A percentile compares a stretch with the other conserved stretches of the same genome.
phyloP scores from a whole-genome alignment of 2,797 vertebrate species.

The Atherinosoma microstoma region DNA sequence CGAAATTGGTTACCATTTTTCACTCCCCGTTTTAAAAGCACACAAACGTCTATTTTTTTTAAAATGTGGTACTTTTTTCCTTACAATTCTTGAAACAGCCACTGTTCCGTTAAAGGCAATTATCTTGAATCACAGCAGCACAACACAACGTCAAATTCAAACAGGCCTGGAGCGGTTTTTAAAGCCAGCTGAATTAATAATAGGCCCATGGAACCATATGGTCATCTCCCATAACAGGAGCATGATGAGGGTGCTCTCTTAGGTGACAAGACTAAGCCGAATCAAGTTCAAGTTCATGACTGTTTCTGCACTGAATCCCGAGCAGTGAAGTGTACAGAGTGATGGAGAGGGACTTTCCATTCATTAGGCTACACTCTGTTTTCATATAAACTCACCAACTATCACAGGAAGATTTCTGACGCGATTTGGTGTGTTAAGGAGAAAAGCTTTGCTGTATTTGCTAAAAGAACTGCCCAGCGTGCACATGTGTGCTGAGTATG shows the following conservation, averaged over 20 bases:
- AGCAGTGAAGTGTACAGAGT: constrained; percentile 26
- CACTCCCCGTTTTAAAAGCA: background rate
- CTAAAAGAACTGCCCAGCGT: background rate
- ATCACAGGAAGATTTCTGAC: background rate
- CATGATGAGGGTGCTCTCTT: constrained; percentile 7
- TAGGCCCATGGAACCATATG: constrained; percentile 20
- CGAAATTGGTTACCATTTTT: background rate
- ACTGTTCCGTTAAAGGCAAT: background rate
- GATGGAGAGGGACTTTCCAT: constrained; percentile 1
- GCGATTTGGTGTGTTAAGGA: background rate
- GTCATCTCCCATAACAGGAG: constrained; percentile 23
- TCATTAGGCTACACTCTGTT: constrained; percentile 8
- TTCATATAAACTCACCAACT: constrained; percentile 22
- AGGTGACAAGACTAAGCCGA: constrained; percentile 23
- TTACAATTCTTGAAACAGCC: background rate
- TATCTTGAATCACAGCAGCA: constrained; percentile 11
- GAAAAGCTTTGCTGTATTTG: background rate
- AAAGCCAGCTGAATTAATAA: constrained; percentile 15
- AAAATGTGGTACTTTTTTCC: background rate
- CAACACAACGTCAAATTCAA: constrained; percentile 24
- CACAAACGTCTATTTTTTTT: background rate
- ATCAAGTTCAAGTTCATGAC: constrained; percentile 89
- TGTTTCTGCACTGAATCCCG: constrained; percentile 36
- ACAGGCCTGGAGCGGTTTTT: constrained; percentile 12
- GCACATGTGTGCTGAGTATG: constrained; percentile 15